These are phyloP conservation scores for Atlantisia rogersi DNA, from an alignment of 2,113 vertebrate genomes.

Conservation along the genomic window DNA sequence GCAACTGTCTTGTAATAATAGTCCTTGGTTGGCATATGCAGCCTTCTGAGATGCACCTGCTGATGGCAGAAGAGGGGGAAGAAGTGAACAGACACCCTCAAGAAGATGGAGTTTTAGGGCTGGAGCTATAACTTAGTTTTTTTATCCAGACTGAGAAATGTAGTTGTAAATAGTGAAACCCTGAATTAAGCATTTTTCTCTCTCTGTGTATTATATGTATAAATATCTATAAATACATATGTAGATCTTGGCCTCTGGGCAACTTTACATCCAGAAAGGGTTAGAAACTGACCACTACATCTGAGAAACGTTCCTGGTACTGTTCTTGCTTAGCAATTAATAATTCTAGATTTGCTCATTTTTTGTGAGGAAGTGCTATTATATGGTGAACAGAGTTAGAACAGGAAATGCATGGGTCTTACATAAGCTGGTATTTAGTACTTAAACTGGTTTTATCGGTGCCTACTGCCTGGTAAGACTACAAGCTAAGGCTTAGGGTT, in stretches of 20 bases:
- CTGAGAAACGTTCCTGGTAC: neutral
- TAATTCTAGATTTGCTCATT: neutral
- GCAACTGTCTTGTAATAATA: neutral
- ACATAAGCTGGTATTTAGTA: neutral
- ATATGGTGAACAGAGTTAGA: neutral
- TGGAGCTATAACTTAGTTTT: neutral
- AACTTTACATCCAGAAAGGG: neutral
- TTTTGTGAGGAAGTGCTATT: neutral
- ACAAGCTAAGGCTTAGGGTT: neutral
- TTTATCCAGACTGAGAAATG: neutral
- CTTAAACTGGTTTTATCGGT: neutral
- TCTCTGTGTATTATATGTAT: accelerated
- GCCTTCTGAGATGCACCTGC: neutral
- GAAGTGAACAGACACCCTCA: neutral
- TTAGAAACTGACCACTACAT: neutral
- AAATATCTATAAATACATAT: neutral
- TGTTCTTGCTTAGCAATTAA: neutral
- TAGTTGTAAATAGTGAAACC: neutral
- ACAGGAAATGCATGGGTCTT: neutral
- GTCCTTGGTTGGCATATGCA: neutral
- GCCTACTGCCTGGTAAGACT: neutral
- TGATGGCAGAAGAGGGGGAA: neutral
- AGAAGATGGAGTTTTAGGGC: neutral
- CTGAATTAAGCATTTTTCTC: neutral
- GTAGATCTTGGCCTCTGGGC: neutral